These are phyloP conservation scores for Chelonia mydas DNA, from an alignment of 2,797 vertebrate genomes.

Conservation along the genomic window DNA sequence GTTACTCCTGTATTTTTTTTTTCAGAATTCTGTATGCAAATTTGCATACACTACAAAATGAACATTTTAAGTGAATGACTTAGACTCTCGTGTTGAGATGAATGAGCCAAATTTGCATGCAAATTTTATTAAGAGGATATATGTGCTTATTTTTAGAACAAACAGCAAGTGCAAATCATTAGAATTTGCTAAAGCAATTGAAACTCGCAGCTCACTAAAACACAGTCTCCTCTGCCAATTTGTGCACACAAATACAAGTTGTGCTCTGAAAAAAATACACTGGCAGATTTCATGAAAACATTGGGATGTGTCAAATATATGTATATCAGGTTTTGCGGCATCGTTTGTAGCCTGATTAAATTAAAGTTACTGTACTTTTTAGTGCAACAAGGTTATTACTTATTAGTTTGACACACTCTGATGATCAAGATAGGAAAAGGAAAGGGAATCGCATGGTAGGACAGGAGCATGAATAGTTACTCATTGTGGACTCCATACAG, in stretches of 20 bases:
- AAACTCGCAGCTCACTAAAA: slow-evolving; percentile 26
- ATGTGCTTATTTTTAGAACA: slow-evolving; percentile 67
- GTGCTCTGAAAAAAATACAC: neutral
- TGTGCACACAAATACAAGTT: slow-evolving; percentile 35
- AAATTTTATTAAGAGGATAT: slow-evolving; percentile 60
- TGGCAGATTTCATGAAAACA: slow-evolving; percentile 6
- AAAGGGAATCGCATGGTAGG: neutral
- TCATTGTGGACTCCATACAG: neutral
- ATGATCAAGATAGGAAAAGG: neutral
- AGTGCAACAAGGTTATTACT: neutral
- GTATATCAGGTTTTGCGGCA: neutral
- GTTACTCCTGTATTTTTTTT: slow-evolving; percentile 58
- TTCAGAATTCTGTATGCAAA: slow-evolving; percentile 73
- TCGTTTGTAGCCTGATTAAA: neutral
- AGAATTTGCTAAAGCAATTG: slow-evolving; percentile 57
- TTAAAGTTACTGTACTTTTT: neutral
- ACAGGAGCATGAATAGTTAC: neutral
- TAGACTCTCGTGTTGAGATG: slow-evolving; percentile 60
- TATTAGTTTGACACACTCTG: neutral
- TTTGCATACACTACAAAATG: slow-evolving; percentile 58
- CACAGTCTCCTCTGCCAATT: neutral
- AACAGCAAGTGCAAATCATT: slow-evolving; percentile 51
- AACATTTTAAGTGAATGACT: slow-evolving; percentile 72
- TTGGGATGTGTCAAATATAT: neutral
- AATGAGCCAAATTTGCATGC: slow-evolving; percentile 68